Base-by-base conservation (phyloP, 1,140 invertebrate species). In the Trichomalopsis sarcophagae region DNA sequence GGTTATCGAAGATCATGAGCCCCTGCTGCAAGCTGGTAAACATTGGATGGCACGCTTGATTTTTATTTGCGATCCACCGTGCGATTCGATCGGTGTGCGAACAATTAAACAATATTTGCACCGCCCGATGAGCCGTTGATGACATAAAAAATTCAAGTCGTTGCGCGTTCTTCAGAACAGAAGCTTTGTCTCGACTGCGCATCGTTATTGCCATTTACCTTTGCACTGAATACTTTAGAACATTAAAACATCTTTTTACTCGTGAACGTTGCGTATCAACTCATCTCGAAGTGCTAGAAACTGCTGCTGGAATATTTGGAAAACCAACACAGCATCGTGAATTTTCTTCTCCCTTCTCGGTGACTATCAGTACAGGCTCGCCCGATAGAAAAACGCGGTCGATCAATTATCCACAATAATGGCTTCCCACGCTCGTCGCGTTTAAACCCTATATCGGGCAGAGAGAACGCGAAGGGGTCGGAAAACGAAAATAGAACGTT, bases 1-100 rank as follows among this genome's bases (percentile, higher is more conserved):
- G 84, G 84, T 85, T 85, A 85, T 85, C 84, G 62, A 82, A 85
- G 74, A 85, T 85, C 80, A 82, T 81, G 71, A 84, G 83, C 69
- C 33, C 0, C 69, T 75, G 30, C 23, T 84, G 71, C 78, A 44
- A 84, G 30, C 40, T n/a, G 44, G 75, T 80, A 84, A 73, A 84
- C 44, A 84, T 62, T 62, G 55, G 44, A 30, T 17, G 47, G 76
- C 30, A 68, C 30, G n/a, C 2, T 83, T 77, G 17, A 82, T 50
- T 36, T 74, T 77, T 50, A 40, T 44, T 77, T 50, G 27, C 30
- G 81, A 66, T 68, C 62, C n/a, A 27, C 75, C 17, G 23, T 62
- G n/a, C 33, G 74, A 69, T 82, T 83, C 7, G n/a, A 77, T 47
- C 14, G 68, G 23, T 7, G 4, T 21, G 4, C 27, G 71, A 75